These are phyloP conservation scores for Danio tinwini DNA, from an alignment of 2,797 vertebrate genomes.

Conservation along the genomic window DNA sequence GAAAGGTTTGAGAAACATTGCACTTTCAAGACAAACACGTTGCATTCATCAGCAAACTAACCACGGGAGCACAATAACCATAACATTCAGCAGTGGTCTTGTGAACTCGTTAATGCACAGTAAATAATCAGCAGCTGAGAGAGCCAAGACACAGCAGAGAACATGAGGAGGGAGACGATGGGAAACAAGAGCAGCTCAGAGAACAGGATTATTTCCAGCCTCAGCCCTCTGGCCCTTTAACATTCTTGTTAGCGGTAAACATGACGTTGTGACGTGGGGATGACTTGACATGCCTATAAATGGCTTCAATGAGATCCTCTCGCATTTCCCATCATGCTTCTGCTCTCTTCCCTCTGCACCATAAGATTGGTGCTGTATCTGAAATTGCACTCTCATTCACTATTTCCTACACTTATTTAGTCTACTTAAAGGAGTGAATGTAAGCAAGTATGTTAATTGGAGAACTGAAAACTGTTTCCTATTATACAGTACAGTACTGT, in stretches of 20 bases:
- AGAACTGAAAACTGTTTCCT: too few relatives aligned
- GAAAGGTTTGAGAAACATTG: too few relatives aligned
- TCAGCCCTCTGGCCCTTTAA: neutral
- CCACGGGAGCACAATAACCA: too few relatives aligned
- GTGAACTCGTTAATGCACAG: neutral
- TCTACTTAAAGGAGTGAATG: too few relatives aligned
- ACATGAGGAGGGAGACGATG: neutral
- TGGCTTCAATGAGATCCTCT: slow-evolving; percentile 1
- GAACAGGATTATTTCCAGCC: slow-evolving; percentile 23
- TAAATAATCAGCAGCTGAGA: neutral
- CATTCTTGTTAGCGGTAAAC: slow-evolving; percentile 14
- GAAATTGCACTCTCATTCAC: too few relatives aligned
- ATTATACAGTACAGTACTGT: too few relatives aligned
- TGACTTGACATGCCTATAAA: slow-evolving; percentile 28
- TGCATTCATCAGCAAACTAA: too few relatives aligned
- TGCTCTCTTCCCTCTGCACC: neutral
- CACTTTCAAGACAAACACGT: too few relatives aligned
- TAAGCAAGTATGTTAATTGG: too few relatives aligned
- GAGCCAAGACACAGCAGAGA: neutral
- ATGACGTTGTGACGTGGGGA: neutral
- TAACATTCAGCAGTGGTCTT: too few relatives aligned
- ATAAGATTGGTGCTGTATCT: neutral
- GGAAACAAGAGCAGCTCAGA: neutral
- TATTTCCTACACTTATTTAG: too few relatives aligned
- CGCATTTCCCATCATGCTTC: slow-evolving; percentile 6